A percentile compares a stretch with the other conserved stretches of the same genome.
Conservation (phyloP, 2,888 invertebrate genomes). For the Smittia sp. region DNA sequence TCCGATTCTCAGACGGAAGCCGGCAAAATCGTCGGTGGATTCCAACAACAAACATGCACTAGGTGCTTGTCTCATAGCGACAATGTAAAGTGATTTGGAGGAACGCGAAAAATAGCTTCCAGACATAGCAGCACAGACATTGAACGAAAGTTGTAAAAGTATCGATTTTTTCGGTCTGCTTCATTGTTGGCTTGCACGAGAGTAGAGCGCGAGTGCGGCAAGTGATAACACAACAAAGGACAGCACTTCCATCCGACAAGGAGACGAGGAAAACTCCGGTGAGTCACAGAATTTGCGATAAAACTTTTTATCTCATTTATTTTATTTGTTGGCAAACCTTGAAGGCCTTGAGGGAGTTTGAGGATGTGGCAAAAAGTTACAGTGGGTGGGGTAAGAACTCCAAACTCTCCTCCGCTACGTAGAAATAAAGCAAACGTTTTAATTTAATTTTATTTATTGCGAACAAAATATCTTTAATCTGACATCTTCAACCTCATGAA, state of each 20-base stretch:
- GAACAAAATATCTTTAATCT: no score
- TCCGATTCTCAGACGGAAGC: constrained; percentile 22
- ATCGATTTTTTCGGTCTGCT: constrained; percentile 24
- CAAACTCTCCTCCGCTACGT: no score
- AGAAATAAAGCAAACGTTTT: no score
- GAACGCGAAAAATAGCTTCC: not conserved
- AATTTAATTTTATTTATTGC: no score
- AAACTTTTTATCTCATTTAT: not conserved
- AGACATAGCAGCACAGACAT: not conserved
- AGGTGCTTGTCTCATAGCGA: not conserved
- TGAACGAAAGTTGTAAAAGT: constrained; percentile 20
- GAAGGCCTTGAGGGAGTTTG: not conserved
- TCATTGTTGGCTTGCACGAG: not conserved
- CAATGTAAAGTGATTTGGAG: not conserved
- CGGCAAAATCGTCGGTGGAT: not conserved
- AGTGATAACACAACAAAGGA: constrained; percentile 27
- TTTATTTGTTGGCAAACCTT: not conserved
- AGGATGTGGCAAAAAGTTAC: no score
- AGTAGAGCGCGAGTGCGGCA: not conserved
- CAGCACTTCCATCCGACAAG: not conserved
- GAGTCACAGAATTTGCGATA: not conserved
- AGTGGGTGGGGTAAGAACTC: no score
- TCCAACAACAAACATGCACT: not conserved
- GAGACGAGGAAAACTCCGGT: not conserved
- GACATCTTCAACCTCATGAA: no score